Evolutionary conservation across 1,140 invertebrate species (phyloP).

Genomic region (Aphis gossypii): DNA sequence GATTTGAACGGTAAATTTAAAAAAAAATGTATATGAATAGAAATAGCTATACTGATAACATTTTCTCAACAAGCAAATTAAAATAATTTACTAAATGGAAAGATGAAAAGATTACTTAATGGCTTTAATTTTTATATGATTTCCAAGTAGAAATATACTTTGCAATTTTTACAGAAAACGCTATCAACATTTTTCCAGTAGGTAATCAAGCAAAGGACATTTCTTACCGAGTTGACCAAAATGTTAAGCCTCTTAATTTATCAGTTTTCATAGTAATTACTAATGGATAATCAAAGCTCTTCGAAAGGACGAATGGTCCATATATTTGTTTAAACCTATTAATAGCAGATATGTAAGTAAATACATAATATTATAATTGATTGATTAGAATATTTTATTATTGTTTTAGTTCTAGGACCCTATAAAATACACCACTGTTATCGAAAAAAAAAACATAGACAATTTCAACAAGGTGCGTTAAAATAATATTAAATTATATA

Average conservation of each 20-base stretch:
- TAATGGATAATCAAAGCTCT: neutral
- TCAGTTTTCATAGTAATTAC: too few species aligned
- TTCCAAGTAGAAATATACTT: neutral
- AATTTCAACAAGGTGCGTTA: neutral
- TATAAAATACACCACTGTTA: neutral
- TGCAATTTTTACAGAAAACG: neutral
- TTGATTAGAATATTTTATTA: neutral
- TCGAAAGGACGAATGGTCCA: neutral
- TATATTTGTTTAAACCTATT: neutral
- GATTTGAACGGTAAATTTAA: neutral
- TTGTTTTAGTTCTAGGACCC: neutral
- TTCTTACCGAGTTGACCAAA: too few species aligned
- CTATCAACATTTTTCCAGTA: neutral
- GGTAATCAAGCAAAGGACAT: neutral
- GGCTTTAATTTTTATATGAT: neutral
- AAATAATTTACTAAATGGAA: neutral
- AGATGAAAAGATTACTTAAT: neutral
- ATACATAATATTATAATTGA: neutral
- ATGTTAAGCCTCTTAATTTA: too few species aligned
- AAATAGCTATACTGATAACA: neutral
- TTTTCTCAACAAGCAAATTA: neutral
- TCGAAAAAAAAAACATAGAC: neutral
- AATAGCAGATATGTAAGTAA: neutral
- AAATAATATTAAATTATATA: neutral
- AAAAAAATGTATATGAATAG: neutral